phyloP scores from a whole-genome alignment of 2,797 vertebrate species.

The Mormyrops boulengeri region DNA sequence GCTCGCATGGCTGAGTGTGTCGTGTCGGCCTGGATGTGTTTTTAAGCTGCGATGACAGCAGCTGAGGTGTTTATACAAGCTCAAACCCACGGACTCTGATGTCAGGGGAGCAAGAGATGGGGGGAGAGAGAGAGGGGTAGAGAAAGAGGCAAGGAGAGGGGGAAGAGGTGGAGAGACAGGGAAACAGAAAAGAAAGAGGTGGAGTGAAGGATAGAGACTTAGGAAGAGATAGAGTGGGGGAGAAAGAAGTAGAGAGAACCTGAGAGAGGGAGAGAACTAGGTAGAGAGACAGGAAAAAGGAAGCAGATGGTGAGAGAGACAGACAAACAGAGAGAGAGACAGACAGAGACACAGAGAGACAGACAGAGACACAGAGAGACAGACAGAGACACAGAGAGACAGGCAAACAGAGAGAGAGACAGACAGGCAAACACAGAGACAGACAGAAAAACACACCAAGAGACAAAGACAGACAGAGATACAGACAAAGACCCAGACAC shows the following conservation, averaged over 20 bases:
- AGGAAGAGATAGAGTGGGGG: neutral
- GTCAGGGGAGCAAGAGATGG: neutral
- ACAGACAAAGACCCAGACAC: neutral
- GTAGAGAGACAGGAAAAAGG: neutral
- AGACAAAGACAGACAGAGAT: neutral
- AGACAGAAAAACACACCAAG: neutral
- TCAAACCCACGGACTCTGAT: neutral
- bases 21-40: neutral
- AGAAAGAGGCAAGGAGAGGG: neutral
- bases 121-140: neutral
- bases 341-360: neutral
- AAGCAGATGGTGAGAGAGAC: neutral
- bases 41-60: neutral
- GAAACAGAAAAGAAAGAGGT: neutral
- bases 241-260: neutral
- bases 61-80: neutral
- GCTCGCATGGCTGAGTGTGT: neutral
- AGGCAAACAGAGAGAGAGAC: neutral
- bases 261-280: neutral
- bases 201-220: neutral
- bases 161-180: neutral
- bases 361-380: neutral
- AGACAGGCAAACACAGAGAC: neutral
- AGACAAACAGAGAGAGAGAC: neutral
- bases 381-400: neutral